These are phyloP conservation scores for Pristionchus japonicus DNA, from an alignment of 2,888 invertebrate genomes.

Conservation along the genomic window DNA sequence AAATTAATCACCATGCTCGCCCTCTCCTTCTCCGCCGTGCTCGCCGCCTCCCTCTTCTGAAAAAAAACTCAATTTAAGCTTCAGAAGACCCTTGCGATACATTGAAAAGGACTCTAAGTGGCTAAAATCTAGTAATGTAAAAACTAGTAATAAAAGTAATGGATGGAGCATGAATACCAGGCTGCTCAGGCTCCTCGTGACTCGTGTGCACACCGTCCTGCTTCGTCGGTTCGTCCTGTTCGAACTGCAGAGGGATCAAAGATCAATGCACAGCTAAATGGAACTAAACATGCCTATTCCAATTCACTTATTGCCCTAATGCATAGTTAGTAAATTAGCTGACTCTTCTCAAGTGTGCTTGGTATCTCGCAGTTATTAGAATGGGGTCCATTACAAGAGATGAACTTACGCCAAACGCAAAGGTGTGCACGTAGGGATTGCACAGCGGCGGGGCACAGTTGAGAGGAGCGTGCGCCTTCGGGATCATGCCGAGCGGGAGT, in stretches of 20 bases:
- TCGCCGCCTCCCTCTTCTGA: conserved; percentile 18
- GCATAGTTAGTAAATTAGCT: too few species aligned
- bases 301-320: background rate
- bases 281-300: too few species aligned
- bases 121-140: too few species aligned
- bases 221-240: conserved; percentile 32
- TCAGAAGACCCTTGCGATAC: background rate
- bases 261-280: too few species aligned
- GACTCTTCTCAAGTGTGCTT: too few species aligned
- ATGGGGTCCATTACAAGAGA: too few species aligned
- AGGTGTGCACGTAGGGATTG: conserved; percentile 58
- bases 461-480: conserved; percentile 56
- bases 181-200: background rate
- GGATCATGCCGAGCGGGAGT: conserved; percentile 58
- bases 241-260: conserved; percentile 27
- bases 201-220: background rate
- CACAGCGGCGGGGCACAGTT: conserved; percentile 62
- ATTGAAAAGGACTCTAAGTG: background rate
- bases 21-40: conserved; percentile 1
- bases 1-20: background rate
- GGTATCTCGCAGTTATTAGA: too few species aligned
- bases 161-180: too few species aligned
- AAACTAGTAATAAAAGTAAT: too few species aligned
- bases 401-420: conserved; percentile 60
- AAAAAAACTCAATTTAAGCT: background rate